These are phyloP conservation scores for Odontophorus gujanensis DNA, from an alignment of 2,113 vertebrate species.

Conservation along the genomic window DNA sequence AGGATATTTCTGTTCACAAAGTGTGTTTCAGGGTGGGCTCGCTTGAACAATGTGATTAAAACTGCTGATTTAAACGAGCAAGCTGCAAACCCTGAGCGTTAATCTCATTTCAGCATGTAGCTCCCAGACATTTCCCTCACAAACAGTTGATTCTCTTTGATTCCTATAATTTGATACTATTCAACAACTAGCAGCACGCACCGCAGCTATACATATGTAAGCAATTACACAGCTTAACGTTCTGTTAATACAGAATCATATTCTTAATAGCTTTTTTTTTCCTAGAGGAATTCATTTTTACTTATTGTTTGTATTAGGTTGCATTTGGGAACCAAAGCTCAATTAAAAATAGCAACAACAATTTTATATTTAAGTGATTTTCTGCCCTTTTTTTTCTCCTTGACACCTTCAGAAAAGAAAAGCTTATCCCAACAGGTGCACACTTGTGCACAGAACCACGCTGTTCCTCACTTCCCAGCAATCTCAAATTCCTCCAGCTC, in stretches of 20 bases:
- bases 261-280: conserved; percentile 8
- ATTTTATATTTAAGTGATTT: background rate
- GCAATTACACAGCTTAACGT: conserved; percentile 36
- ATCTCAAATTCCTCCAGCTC: background rate
- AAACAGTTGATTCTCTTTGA: conserved; percentile 26
- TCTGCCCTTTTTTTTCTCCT: background rate
- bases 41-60: conserved; percentile 48
- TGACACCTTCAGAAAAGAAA: background rate
- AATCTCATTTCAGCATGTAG: background rate
- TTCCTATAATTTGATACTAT: conserved; percentile 16
- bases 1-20: background rate
- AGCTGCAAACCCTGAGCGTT: conserved; percentile 35
- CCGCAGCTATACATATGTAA: background rate
- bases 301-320: conserved; percentile 34
- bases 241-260: background rate
- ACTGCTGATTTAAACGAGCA: background rate
- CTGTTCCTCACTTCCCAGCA: background rate
- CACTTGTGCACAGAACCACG: fast-evolving
- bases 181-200: background rate
- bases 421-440: background rate
- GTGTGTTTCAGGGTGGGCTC: background rate
- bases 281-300: conserved; percentile 33
- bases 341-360: background rate
- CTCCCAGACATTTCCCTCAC: conserved; percentile 34
- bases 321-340: conserved; percentile 30